phyloP scores from a whole-genome alignment of 2,888 invertebrate genomes.

The Hyalella azteca region DNA sequence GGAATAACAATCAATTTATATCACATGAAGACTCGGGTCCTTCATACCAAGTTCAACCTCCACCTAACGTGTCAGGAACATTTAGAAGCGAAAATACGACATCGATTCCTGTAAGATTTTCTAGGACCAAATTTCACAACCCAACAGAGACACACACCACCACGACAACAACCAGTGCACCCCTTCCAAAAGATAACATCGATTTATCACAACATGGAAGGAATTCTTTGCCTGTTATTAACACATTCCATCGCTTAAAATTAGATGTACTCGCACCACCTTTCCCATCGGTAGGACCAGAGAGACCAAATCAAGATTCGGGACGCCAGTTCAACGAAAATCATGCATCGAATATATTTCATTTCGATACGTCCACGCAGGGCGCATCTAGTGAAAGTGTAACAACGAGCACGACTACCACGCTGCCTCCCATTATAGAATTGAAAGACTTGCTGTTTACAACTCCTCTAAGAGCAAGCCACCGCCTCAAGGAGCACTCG shows the following conservation, averaged over 20 bases:
- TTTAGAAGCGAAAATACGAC: neutral
- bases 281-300: neutral
- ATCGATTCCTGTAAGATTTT: neutral
- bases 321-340: neutral
- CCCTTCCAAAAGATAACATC: neutral
- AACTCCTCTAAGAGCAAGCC: neutral
- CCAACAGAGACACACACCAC: neutral
- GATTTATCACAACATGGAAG: neutral
- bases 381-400: too few species aligned
- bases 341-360: too few species aligned
- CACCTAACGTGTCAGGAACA: neutral
- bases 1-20: neutral
- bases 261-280: slow-evolving; percentile 1
- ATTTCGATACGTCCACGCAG: too few species aligned
- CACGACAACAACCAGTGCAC: neutral
- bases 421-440: neutral
- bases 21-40: neutral
- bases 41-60: neutral
- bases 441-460: neutral
- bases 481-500: neutral
- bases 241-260: slow-evolving; percentile 14
- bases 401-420: neutral
- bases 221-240: slow-evolving; percentile 10
- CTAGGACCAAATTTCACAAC: neutral
- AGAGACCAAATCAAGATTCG: neutral